phyloP scores from a whole-genome alignment of 2,888 invertebrate genomes.

The Limnephilus lunatus region DNA sequence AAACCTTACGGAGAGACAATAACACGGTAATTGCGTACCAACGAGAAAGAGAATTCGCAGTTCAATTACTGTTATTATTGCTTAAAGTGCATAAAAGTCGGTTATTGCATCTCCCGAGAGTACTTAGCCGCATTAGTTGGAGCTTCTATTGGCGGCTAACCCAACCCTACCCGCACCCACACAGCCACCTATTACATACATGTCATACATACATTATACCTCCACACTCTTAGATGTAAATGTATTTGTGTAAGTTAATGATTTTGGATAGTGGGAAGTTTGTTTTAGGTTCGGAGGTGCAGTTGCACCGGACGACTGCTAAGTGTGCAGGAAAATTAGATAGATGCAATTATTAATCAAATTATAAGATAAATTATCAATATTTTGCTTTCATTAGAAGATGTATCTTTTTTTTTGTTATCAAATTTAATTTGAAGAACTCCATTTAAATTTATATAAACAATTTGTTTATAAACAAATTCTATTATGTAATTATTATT shows the following conservation, averaged over 20 bases:
- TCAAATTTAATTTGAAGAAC: too few species aligned
- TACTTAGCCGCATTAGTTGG: not conserved
- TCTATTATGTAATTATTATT: too few species aligned
- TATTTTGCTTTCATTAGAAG: too few species aligned
- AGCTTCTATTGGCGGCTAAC: conserved; percentile 8
- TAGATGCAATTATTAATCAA: not conserved
- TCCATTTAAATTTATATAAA: too few species aligned
- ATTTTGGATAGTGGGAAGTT: not conserved
- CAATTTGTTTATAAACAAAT: too few species aligned
- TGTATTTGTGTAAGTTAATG: not conserved
- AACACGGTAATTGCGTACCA: not conserved
- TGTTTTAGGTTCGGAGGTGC: not conserved
- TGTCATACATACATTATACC: too few species aligned
- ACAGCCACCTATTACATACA: not conserved
- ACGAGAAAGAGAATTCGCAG: not conserved
- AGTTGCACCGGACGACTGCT: not conserved
- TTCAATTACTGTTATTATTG: not conserved
- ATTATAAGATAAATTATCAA: not conserved
- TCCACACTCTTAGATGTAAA: too few species aligned
- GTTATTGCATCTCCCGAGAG: conserved; percentile 19
- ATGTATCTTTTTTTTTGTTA: too few species aligned
- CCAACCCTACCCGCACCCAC: not conserved
- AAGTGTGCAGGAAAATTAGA: not conserved
- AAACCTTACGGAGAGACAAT: not conserved
- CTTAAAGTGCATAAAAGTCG: not conserved